phyloP scores from a whole-genome alignment of 2,888 invertebrate species.

The Dione juno region DNA sequence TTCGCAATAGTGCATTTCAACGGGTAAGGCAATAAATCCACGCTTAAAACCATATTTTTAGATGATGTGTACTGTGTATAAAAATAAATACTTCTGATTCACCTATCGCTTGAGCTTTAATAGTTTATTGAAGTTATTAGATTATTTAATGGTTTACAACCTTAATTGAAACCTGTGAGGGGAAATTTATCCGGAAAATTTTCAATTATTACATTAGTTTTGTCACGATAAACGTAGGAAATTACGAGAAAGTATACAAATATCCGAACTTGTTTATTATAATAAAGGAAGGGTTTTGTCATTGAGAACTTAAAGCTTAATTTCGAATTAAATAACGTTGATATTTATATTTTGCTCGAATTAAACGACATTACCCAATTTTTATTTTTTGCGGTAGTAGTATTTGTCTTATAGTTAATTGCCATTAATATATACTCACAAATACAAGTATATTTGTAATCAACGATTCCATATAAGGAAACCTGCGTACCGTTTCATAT shows the following conservation, averaged over 20 bases:
- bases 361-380: conserved; percentile 8
- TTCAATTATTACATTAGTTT: neutral
- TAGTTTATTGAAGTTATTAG: conserved; percentile 10
- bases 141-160: neutral
- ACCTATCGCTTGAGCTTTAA: conserved; percentile 5
- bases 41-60: conserved; percentile 13
- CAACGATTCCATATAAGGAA: conserved; percentile 19
- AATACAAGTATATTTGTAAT: conserved; percentile 12
- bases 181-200: neutral
- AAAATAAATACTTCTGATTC: conserved; percentile 22
- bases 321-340: neutral
- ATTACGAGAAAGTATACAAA: neutral
- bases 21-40: conserved; percentile 16
- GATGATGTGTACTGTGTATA: conserved; percentile 20
- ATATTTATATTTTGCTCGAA: conserved; percentile 9
- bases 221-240: neutral
- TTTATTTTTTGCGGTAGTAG: conserved; percentile 8
- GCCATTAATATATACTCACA: conserved; percentile 18
- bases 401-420: conserved; percentile 26
- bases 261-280: neutral
- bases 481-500: conserved; percentile 4
- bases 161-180: neutral
- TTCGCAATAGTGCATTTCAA: conserved; percentile 34
- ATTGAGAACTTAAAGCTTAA: conserved; percentile 1
- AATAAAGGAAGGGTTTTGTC: neutral